Evolutionary conservation across 2,797 vertebrate species (phyloP), one percentile per base, ranked within the genome.

Genomic region (Tragopan temminckii): DNA sequence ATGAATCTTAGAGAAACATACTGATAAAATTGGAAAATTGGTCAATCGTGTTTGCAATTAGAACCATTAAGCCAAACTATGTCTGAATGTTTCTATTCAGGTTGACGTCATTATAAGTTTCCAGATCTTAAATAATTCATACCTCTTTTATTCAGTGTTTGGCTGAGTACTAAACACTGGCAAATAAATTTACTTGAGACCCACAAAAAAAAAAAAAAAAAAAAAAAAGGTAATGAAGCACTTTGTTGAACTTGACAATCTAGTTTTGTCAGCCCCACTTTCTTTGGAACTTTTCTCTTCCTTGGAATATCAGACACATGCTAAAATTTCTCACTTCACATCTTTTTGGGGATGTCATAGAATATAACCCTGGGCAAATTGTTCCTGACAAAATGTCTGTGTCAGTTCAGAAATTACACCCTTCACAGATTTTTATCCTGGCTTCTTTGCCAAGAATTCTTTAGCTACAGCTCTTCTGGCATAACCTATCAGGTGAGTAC

Each of bases 321-420:
- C 66, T 68, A 68, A 83, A 90, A 85, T 82, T 94, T 81, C 62
- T 66, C 80, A 68, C 27, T 89, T 92, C 45, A 75, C 35, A 78
- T 43, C 58, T 75, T 82, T 82, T 68, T 70, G 23, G 75, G 62
- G 24, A 84, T 86, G 63, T 87, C 61, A 57, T 68, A 77, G 64
- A 90, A 80, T 84, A 72, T 64, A 74, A 72, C 50, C 75, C n/a
- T 86, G 75, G 63, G 64, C 21, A 93, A 88, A 86, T 76, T 12
- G 46, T 81, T 76, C 74, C 80, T 93, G 84, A 61, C 86, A 94
- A 95, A 90, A 92, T 45, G 84, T 87, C 86, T 94, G 27, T 64
- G 63, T 57, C 78, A 67, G 52, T 74, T 92, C 87, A 91, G 69
- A 94, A 94, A 90, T 88, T 89, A 67, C 48, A 93, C 62, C 29